These are phyloP conservation scores for human DNA, from an alignment of 2,113 vertebrate genomes.

Conservation along the genomic window GRCh38 chr6:98032001-98032500, in stretches of 20 bases:
- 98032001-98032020: neutral
- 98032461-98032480: neutral
- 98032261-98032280: neutral
- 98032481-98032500: neutral
- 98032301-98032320: too few species aligned
- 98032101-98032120: neutral
- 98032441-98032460: neutral
- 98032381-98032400: neutral
- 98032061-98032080: neutral
- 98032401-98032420: neutral
- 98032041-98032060: neutral
- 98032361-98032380: neutral
- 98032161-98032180: neutral
- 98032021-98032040: neutral
- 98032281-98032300: neutral
- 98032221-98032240: neutral
- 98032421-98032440: neutral
- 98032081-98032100: neutral
- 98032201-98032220: neutral
- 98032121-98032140: neutral
- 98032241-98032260: neutral
- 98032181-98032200: neutral
- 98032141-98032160: neutral
- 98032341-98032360: neutral
- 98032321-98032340: neutral